Evolutionary conservation across 2,113 vertebrate species (phyloP).

Genomic region (Microcebus ravelobensis): DNA sequence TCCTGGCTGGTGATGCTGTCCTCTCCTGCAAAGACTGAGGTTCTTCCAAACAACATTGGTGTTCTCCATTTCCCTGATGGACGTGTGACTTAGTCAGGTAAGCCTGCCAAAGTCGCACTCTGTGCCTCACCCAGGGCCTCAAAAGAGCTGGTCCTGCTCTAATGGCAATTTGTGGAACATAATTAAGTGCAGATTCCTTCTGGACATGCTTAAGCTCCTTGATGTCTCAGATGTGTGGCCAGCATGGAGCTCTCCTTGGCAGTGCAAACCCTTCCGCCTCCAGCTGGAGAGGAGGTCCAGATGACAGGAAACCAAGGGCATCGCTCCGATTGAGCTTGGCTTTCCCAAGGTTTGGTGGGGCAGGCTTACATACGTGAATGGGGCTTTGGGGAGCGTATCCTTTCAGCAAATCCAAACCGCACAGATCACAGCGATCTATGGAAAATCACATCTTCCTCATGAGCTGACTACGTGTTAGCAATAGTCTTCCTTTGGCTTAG

Average conservation of each 20-base stretch:
- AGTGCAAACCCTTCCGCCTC: neutral
- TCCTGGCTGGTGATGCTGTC: slow-evolving; percentile 54
- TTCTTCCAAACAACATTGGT: slow-evolving; percentile 49
- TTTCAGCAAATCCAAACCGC: slow-evolving; percentile 62
- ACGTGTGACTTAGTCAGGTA: slow-evolving; percentile 36
- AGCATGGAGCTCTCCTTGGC: slow-evolving; percentile 52
- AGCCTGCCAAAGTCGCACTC: slow-evolving; percentile 26
- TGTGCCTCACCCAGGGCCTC: neutral
- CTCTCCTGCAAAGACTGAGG: slow-evolving; percentile 56
- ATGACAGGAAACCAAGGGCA: slow-evolving; percentile 35
- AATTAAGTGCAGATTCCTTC: slow-evolving; percentile 66
- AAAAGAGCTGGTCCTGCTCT: slow-evolving; percentile 16
- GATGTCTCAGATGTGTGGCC: slow-evolving; percentile 53
- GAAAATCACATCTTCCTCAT: slow-evolving; percentile 51
- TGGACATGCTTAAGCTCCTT: slow-evolving; percentile 59
- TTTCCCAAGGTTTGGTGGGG: slow-evolving; percentile 53
- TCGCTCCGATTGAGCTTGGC: slow-evolving; percentile 23
- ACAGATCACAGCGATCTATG: slow-evolving; percentile 43
- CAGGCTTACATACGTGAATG: slow-evolving; percentile 41
- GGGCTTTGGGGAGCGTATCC: slow-evolving; percentile 56
- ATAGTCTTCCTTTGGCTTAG: slow-evolving; percentile 50
- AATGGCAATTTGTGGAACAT: slow-evolving; percentile 37
- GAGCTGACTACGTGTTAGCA: slow-evolving; percentile 32
- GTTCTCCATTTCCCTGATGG: neutral
- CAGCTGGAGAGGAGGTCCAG: slow-evolving; percentile 35